Evolutionary conservation across 2,797 vertebrate species (phyloP).

Genomic region (Chrysolophus pictus): DNA sequence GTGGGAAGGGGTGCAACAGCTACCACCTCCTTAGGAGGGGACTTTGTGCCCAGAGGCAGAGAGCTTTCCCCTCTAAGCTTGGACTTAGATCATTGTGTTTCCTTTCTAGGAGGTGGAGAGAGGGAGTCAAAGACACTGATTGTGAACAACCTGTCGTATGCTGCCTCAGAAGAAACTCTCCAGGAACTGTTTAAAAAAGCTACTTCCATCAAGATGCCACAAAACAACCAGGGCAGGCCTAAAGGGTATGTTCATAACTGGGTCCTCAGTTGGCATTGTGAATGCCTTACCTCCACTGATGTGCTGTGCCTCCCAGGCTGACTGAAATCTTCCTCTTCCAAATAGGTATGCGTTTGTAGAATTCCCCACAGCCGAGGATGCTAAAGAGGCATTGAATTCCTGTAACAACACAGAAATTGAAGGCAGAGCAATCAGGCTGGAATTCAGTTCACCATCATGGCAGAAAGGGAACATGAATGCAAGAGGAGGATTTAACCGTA

Average conservation of each 20-base stretch:
- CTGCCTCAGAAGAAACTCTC: conserved; percentile 89
- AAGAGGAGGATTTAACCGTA: conserved; percentile 85
- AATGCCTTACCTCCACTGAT: accelerated
- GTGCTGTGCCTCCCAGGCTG: not conserved
- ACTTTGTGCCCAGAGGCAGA: not conserved
- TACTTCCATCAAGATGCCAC: conserved; percentile 89
- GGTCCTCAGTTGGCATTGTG: accelerated
- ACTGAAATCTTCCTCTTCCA: not conserved
- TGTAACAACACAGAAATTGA: conserved; percentile 94
- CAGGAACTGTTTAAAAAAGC: conserved; percentile 94
- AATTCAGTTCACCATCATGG: conserved; percentile 81
- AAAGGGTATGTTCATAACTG: conserved; percentile 84
- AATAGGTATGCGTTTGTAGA: conserved; percentile 92
- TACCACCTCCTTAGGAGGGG: not conserved
- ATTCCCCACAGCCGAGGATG: conserved; percentile 89
- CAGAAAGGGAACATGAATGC: conserved; percentile 67
- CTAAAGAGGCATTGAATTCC: conserved; percentile 91
- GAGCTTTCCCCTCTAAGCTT: not conserved
- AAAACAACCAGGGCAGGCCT: conserved; percentile 88
- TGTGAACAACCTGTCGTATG: conserved; percentile 93
- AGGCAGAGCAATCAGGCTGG: conserved; percentile 89
- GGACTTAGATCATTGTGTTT: not conserved
- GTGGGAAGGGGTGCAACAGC: not conserved
- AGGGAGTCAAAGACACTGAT: conserved; percentile 87
- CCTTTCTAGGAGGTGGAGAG: conserved; percentile 28